phyloP scores from a whole-genome alignment of 1,140 invertebrate species.

The Listronotus bonariensis region DNA sequence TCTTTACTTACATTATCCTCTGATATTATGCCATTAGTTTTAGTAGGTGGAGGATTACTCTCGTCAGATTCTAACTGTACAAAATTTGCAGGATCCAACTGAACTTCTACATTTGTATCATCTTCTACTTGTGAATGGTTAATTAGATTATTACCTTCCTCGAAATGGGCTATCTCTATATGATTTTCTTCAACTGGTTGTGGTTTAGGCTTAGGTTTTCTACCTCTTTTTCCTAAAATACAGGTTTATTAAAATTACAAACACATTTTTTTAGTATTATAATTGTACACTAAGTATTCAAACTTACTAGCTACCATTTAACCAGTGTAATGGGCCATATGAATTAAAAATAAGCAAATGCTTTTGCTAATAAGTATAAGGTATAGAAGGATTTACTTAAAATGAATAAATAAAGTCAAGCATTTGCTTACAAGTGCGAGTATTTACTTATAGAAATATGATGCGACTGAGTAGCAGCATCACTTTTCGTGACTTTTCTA shows the following conservation, averaged over 20 bases:
- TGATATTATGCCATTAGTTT: constrained; percentile 1
- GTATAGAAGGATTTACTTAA: too few relatives aligned
- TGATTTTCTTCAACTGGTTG: neutral
- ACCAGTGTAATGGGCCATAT: too few relatives aligned
- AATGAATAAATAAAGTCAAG: too few relatives aligned
- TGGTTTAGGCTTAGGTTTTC: constrained; percentile 28
- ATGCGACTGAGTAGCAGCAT: too few relatives aligned
- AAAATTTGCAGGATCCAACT: constrained; percentile 27
- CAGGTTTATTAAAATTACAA: neutral
- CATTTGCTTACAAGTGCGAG: too few relatives aligned
- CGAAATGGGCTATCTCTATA: neutral
- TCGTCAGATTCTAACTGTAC: constrained; percentile 23
- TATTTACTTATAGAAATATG: too few relatives aligned
- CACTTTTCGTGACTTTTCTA: too few relatives aligned
- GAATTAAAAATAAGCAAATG: too few relatives aligned
- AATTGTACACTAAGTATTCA: too few relatives aligned
- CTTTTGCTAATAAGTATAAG: too few relatives aligned
- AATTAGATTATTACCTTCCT: neutral
- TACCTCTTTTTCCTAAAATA: constrained; percentile 20
- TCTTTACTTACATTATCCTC: constrained; percentile 1
- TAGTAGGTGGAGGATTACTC: neutral
- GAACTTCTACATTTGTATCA: constrained; percentile 30
- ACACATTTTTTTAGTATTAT: too few relatives aligned
- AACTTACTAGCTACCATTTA: too few relatives aligned
- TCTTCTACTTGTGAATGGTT: constrained; percentile 11